Percentiles rank a stretch among this genome's conserved stretches.
phyloP scores from a whole-genome alignment of 2,888 invertebrate species.

The Mimumesa dahlbomi region DNA sequence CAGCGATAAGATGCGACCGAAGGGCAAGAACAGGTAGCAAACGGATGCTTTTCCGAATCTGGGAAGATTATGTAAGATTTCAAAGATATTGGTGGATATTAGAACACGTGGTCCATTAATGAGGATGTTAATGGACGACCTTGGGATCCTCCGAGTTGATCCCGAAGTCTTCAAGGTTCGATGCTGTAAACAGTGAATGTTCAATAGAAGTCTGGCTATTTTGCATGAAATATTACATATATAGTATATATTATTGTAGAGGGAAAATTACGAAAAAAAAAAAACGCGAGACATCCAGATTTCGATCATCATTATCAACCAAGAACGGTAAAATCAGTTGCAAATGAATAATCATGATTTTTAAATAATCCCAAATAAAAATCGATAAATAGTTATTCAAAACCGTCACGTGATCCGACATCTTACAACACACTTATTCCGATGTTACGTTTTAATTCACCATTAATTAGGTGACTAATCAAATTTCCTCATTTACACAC shows the following conservation, averaged over 20 bases:
- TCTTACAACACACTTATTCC: too few species aligned
- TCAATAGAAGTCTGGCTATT: background rate
- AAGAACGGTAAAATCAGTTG: background rate
- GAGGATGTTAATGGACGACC: slow-evolving; percentile 26
- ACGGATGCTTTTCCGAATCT: slow-evolving; percentile 10
- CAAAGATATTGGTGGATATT: background rate
- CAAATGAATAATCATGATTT: too few species aligned
- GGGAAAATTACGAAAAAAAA: slow-evolving; percentile 1
- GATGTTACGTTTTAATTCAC: background rate
- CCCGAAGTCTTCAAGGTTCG: slow-evolving; percentile 18
- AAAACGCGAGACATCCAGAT: background rate
- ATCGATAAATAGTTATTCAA: background rate
- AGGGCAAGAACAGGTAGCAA: background rate
- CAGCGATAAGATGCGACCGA: background rate
- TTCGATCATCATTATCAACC: background rate
- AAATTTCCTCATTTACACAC: background rate
- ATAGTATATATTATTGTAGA: slow-evolving; percentile 5
- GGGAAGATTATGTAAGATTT: slow-evolving; percentile 26
- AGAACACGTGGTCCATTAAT: slow-evolving; percentile 30
- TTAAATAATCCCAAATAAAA: background rate
- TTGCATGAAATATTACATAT: slow-evolving; percentile 4
- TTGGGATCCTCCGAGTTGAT: slow-evolving; percentile 19
- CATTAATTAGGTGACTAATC: background rate
- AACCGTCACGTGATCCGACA: background rate
- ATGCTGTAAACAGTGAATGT: slow-evolving; percentile 1